A percentile compares a stretch with the other conserved stretches of the same genome.
phyloP scores from a whole-genome alignment of 2,888 invertebrate species.

The Amblyjoppa fuscipennis region DNA sequence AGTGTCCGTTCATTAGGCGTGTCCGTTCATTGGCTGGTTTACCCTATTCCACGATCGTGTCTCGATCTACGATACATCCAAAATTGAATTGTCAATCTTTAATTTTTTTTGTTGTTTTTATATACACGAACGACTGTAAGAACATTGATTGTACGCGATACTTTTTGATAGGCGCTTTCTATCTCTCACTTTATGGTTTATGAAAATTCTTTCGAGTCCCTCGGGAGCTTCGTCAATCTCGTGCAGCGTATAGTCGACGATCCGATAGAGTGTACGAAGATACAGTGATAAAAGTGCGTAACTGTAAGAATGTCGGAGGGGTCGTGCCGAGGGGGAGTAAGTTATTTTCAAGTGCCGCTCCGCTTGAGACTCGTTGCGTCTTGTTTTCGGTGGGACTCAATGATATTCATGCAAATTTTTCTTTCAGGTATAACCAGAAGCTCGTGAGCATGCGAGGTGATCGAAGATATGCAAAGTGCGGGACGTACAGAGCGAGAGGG shows the following conservation, averaged over 20 bases:
- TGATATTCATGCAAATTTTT: conserved; percentile 51
- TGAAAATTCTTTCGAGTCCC: conserved; percentile 51
- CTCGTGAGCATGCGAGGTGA: conserved; percentile 30
- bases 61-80: neutral
- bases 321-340: conserved; percentile 4
- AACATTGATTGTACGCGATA: neutral
- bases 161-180: neutral
- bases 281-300: conserved; percentile 30
- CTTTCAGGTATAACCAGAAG: neutral
- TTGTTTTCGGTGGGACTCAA: conserved; percentile 45
- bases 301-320: conserved; percentile 30
- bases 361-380: conserved; percentile 8
- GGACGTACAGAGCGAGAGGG: conserved; percentile 7
- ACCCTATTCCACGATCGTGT: neutral
- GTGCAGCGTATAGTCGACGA: conserved; percentile 17
- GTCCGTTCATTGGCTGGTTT: neutral
- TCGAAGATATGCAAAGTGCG: conserved; percentile 45
- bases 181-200: conserved; percentile 16
- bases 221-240: conserved; percentile 52
- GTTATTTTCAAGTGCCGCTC: conserved; percentile 39
- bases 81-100: neutral
- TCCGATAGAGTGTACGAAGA: neutral
- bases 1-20: too few relatives aligned
- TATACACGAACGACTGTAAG: neutral
- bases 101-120: neutral